phyloP scores from a whole-genome alignment of 2,888 invertebrate genomes.

The Anthoptus insignis region DNA sequence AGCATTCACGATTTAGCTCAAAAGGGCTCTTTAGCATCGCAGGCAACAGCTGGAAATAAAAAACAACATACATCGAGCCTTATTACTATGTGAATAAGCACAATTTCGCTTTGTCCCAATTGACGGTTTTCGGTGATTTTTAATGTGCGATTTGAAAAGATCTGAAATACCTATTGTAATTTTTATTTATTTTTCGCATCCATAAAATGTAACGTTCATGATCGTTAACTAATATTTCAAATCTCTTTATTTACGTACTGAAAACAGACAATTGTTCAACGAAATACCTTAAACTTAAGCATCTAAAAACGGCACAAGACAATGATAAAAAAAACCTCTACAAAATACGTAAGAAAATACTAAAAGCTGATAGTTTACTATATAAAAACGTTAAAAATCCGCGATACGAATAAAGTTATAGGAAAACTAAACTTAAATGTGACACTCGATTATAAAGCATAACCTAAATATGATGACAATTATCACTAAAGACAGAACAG shows the following conservation, averaged over 20 bases:
- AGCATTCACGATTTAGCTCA: slow-evolving; percentile 87
- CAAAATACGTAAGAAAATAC: slow-evolving; percentile 18
- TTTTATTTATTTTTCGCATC: too few relatives aligned
- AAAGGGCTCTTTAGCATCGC: slow-evolving; percentile 86
- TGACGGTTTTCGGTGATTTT: slow-evolving; percentile 59
- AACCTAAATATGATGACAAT: background rate
- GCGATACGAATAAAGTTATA: background rate
- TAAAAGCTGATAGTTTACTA: slow-evolving; percentile 19
- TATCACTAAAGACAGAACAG: background rate
- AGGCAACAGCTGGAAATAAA: slow-evolving; percentile 87
- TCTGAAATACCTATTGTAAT: slow-evolving; percentile 8
- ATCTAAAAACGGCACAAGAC: slow-evolving; percentile 72
- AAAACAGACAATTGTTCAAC: slow-evolving; percentile 70
- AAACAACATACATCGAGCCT: slow-evolving; percentile 87
- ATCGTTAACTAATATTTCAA: slow-evolving; percentile 2
- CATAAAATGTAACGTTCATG: too few relatives aligned
- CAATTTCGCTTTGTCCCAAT: slow-evolving; percentile 62
- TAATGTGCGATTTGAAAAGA: slow-evolving; percentile 6
- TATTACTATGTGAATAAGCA: slow-evolving; percentile 80
- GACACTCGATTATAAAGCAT: background rate
- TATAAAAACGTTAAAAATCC: background rate
- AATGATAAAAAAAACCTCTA: slow-evolving; percentile 32
- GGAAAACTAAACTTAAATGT: background rate
- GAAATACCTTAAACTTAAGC: slow-evolving; percentile 76
- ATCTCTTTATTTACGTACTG: slow-evolving; percentile 16